Evolutionary conservation across 2,113 vertebrate species (phyloP).

Genomic region (Pleuronectes platessa): DNA sequence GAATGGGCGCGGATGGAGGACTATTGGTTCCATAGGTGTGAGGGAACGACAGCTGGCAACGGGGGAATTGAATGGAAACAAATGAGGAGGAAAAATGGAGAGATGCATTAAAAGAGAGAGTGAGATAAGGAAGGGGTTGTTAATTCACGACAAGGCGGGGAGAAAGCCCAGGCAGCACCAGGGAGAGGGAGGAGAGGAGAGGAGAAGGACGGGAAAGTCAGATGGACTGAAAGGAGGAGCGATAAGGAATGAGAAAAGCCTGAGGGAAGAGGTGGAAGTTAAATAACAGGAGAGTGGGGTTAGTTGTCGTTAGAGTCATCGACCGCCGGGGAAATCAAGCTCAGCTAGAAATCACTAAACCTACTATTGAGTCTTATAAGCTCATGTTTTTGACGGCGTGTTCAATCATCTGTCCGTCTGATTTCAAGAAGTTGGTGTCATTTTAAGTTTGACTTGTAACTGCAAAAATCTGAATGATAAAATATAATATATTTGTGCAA

Average conservation of each 20-base stretch:
- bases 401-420: background rate
- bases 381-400: background rate
- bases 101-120: conserved; percentile 12
- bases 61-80: conserved; percentile 42
- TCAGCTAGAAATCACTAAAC: conserved; percentile 47
- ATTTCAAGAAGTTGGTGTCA: background rate
- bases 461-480: too few species aligned
- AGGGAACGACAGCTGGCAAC: conserved; percentile 33
- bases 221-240: conserved; percentile 43
- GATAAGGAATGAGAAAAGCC: conserved; percentile 47
- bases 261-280: conserved; percentile 45
- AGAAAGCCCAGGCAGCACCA: conserved; percentile 10
- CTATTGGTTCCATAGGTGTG: conserved; percentile 49
- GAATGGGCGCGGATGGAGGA: conserved; percentile 42
- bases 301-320: conserved; percentile 54
- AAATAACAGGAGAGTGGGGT: conserved; percentile 50
- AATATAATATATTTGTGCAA: too few species aligned
- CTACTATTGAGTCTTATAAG: conserved; percentile 31
- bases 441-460: background rate
- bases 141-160: too few species aligned
- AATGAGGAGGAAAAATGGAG: conserved; percentile 51
- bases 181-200: conserved; percentile 19
- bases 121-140: conserved; percentile 35
- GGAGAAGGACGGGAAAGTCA: conserved; percentile 15
- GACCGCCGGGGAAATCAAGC: conserved; percentile 64